These are phyloP conservation scores for Dromas ardeola DNA, from an alignment of 2,113 vertebrate species.

Conservation along the genomic window DNA sequence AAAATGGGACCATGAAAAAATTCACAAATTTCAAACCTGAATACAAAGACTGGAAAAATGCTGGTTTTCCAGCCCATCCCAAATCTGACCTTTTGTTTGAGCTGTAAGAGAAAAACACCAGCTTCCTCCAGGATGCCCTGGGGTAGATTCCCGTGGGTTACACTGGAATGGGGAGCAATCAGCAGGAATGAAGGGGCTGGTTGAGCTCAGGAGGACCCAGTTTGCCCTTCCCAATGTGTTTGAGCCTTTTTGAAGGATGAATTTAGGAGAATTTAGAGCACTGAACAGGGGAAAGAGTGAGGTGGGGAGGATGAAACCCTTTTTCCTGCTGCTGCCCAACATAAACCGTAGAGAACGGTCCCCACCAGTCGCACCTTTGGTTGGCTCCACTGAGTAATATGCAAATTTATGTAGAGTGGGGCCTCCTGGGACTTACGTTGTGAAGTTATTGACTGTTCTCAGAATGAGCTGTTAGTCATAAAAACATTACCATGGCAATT, in stretches of 20 bases:
- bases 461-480: constrained; percentile 1
- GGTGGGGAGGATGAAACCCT: background rate
- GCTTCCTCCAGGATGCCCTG: background rate
- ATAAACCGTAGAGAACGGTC: background rate
- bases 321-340: background rate
- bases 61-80: background rate
- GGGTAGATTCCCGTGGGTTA: background rate
- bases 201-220: background rate
- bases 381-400: background rate
- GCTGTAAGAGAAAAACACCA: background rate
- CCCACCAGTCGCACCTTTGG: background rate
- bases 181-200: background rate
- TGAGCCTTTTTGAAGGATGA: background rate
- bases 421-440: background rate
- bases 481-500: background rate
- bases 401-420: background rate
- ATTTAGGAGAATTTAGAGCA: background rate
- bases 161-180: rapidly evolving
- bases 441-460: background rate
- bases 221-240: rapidly evolving
- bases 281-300: background rate
- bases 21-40: rapidly evolving
- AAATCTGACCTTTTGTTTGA: background rate
- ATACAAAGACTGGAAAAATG: background rate
- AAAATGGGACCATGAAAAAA: background rate